phyloP scores from a whole-genome alignment of 2,888 invertebrate species.

The Diogma glabrata region DNA sequence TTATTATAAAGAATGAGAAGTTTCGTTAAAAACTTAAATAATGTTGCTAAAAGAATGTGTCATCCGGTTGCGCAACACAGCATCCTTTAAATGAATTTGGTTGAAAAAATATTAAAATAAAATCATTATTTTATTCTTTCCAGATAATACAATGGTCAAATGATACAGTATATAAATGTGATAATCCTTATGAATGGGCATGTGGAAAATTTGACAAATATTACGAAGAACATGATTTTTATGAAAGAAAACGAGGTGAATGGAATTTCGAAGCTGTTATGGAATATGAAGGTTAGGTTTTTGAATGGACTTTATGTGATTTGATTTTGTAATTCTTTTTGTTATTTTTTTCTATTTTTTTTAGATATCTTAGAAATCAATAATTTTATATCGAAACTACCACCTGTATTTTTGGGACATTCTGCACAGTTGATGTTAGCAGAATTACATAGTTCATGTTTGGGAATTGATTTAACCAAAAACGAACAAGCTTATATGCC shows the following conservation, averaged over 20 bases:
- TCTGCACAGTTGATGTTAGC: slow-evolving; percentile 33
- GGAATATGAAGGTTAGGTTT: slow-evolving; percentile 31
- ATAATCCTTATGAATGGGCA: slow-evolving; percentile 34
- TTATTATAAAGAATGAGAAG: too few species aligned
- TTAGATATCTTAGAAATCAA: slow-evolving; percentile 32
- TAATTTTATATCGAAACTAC: slow-evolving; percentile 33
- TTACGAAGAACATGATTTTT: slow-evolving; percentile 30
- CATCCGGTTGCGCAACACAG: too few species aligned
- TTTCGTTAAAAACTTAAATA: too few species aligned
- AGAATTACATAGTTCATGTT: slow-evolving; percentile 31
- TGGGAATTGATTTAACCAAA: slow-evolving; percentile 27
- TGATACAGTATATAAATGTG: slow-evolving; percentile 30
- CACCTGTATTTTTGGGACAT: slow-evolving; percentile 26
- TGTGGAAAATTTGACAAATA: slow-evolving; percentile 34
- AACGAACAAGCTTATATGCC: background rate
- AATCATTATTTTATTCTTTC: too few species aligned
- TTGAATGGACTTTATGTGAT: background rate
- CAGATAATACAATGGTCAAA: slow-evolving; percentile 33
- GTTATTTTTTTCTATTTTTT: slow-evolving; percentile 10
- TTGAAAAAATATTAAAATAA: too few species aligned
- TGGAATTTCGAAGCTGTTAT: slow-evolving; percentile 34
- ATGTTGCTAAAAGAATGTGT: too few species aligned
- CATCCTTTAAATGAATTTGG: too few species aligned
- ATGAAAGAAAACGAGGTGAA: slow-evolving; percentile 33
- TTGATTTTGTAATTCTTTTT: too few species aligned